Conservation (phyloP, 2,888 invertebrate genomes). For the Microchrysa polita region DNA sequence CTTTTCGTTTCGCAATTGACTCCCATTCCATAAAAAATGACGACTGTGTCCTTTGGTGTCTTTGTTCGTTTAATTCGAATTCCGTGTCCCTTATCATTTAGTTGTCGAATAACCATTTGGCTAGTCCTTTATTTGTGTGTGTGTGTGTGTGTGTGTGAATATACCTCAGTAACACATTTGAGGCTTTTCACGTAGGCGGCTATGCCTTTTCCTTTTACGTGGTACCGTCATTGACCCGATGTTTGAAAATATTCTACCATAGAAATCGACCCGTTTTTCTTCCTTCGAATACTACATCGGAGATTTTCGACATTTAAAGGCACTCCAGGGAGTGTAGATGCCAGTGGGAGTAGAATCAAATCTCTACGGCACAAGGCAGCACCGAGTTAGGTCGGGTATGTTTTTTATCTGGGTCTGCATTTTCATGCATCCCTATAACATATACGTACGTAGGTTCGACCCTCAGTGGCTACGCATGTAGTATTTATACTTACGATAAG, state of each 20-base stretch:
- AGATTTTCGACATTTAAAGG: slow-evolving; percentile 22
- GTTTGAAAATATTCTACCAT: slow-evolving; percentile 21
- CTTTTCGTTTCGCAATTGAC: no score
- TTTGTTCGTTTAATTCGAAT: slow-evolving; percentile 17
- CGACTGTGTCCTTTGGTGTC: background rate
- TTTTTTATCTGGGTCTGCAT: no score
- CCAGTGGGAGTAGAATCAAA: slow-evolving; percentile 8
- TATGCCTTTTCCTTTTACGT: slow-evolving; percentile 7
- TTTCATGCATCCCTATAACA: no score
- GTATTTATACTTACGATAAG: background rate
- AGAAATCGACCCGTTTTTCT: slow-evolving; percentile 26
- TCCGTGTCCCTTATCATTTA: slow-evolving; percentile 42
- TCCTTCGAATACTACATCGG: background rate
- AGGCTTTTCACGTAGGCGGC: background rate
- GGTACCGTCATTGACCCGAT: slow-evolving; percentile 14
- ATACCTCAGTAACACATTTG: background rate
- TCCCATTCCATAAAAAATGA: background rate
- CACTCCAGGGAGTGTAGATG: background rate
- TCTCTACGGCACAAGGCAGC: background rate
- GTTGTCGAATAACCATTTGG: slow-evolving; percentile 30
- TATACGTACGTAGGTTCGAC: no score
- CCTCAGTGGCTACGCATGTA: no score
- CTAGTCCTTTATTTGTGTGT: slow-evolving; percentile 29
- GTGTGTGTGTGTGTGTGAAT: no score
- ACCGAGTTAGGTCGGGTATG: no score